Evolutionary conservation across 2,888 invertebrate species (phyloP).

Genomic region (Rapana venosa): DNA sequence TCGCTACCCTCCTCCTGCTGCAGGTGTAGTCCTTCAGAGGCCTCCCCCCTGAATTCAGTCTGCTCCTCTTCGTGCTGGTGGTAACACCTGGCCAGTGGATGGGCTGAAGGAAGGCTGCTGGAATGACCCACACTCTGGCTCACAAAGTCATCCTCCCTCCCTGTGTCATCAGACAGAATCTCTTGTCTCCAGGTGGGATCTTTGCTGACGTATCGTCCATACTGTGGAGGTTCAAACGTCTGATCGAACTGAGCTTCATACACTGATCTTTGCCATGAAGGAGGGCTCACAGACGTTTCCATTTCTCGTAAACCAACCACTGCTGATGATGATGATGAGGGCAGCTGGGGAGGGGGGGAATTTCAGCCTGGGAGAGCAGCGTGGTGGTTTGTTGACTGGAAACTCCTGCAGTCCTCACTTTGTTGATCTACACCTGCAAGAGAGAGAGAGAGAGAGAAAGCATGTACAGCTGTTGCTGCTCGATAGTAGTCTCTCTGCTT

Average conservation of each 20-base stretch:
- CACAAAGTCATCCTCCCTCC: background rate
- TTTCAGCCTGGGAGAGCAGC: background rate
- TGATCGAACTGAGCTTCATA: background rate
- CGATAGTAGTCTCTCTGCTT: too few species aligned
- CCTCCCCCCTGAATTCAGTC: slow-evolving; percentile 19
- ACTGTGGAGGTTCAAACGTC: background rate
- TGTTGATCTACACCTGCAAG: background rate
- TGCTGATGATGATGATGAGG: background rate
- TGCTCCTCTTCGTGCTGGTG: slow-evolving; percentile 14
- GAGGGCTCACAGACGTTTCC: background rate
- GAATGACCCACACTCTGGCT: background rate
- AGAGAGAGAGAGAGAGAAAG: background rate
- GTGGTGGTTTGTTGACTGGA: background rate
- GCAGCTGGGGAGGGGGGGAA: background rate
- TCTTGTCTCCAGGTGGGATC: background rate
- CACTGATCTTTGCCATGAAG: slow-evolving; percentile 6
- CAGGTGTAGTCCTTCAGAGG: background rate
- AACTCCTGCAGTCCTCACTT: background rate
- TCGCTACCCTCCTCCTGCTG: background rate
- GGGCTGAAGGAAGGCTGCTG: background rate
- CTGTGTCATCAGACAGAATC: background rate
- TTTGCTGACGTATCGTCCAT: too few species aligned
- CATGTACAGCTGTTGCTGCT: too few species aligned
- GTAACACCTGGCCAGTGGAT: background rate
- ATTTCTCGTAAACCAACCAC: background rate